Evolutionary conservation across 1,140 invertebrate species (phyloP).

Genomic region (fruit fly (Drosophila melanogaster)): DNA sequence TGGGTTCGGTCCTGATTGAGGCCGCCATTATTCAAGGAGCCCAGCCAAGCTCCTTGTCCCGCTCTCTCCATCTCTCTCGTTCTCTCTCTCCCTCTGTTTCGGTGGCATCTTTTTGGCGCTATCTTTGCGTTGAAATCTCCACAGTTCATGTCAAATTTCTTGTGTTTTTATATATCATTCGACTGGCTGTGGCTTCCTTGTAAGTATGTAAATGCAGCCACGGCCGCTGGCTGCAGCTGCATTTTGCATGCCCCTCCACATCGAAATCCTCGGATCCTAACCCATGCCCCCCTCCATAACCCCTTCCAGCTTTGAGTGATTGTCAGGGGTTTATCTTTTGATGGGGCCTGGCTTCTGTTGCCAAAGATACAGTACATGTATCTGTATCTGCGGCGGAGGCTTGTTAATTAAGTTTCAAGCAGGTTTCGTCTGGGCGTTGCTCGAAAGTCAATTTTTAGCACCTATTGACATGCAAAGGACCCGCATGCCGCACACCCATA

Average conservation of each 20-base stretch:
- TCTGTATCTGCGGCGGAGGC: constrained; percentile 40
- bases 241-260: constrained; percentile 32
- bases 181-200: constrained; percentile 63
- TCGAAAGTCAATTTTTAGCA: constrained; percentile 73
- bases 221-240: constrained; percentile 52
- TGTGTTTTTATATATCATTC: constrained; percentile 83
- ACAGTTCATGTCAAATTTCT: constrained; percentile 83
- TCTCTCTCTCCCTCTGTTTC: constrained; percentile 6
- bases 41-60: constrained; percentile 33
- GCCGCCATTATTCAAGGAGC: constrained; percentile 80
- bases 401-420: constrained; percentile 78
- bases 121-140: constrained; percentile 81
- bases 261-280: background rate
- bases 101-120: constrained; percentile 72
- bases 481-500: constrained; percentile 48
- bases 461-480: constrained; percentile 81
- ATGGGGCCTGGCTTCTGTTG: constrained; percentile 73
- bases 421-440: constrained; percentile 58
- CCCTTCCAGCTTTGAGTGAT: constrained; percentile 69
- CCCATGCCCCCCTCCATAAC: constrained; percentile 2
- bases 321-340: constrained; percentile 77
- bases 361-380: constrained; percentile 40
- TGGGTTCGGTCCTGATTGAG: constrained; percentile 60
- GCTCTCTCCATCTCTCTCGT: background rate
- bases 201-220: constrained; percentile 76